Evolutionary conservation across 2,113 vertebrate genomes (phyloP).

Genomic region (Labrus mixtus): DNA sequence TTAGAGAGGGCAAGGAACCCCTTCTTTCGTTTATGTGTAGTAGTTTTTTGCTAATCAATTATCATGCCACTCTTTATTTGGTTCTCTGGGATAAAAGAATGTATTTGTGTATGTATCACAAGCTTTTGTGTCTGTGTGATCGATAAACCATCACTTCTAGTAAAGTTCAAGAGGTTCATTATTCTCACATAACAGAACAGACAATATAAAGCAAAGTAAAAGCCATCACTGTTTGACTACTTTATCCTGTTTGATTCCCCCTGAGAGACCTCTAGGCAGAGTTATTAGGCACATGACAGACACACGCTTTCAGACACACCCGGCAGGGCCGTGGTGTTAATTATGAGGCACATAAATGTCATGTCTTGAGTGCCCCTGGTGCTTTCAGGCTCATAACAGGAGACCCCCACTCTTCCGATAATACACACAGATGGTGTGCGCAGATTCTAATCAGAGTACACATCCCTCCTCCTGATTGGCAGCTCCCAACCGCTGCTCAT

Average conservation of each 20-base stretch:
- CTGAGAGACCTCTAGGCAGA: slow-evolving; percentile 42
- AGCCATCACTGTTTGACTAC: neutral
- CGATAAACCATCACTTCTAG: neutral
- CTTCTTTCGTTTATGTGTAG: neutral
- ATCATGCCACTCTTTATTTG: too few species aligned
- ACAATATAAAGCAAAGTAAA: neutral
- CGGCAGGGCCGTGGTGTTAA: slow-evolving; percentile 64
- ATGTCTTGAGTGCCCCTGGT: slow-evolving; percentile 69
- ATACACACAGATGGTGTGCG: slow-evolving; percentile 30
- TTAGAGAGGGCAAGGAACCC: neutral
- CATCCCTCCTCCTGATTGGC: slow-evolving; percentile 44
- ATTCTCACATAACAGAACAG: neutral
- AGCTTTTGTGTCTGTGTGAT: neutral
- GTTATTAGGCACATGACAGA: slow-evolving; percentile 26
- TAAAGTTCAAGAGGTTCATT: neutral
- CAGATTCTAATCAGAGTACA: slow-evolving; percentile 39
- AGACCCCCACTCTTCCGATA: slow-evolving; percentile 48
- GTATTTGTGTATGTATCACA: neutral
- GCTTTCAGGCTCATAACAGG: slow-evolving; percentile 61
- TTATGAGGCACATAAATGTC: slow-evolving; percentile 81
- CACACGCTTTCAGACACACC: slow-evolving; percentile 37
- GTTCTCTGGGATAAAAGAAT: neutral
- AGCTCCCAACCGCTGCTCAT: slow-evolving; percentile 60
- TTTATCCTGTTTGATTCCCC: neutral
- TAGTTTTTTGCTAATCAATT: neutral